Percentiles rank a stretch among this genome's conserved stretches.
Evolutionary conservation across 2,113 vertebrate genomes (phyloP).

Genomic region (Syrmaticus mikado): DNA sequence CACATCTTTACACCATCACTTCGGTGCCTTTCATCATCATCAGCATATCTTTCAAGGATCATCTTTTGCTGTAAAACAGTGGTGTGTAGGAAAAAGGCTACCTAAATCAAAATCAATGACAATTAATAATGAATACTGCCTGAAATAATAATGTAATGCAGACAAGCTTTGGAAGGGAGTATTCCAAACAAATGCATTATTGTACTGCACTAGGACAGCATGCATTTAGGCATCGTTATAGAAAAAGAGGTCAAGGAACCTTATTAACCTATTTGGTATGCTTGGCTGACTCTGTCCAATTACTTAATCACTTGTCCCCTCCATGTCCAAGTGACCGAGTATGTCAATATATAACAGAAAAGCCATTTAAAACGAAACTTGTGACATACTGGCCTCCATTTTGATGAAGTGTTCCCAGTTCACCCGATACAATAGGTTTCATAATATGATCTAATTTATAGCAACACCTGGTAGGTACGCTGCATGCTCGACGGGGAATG

Average conservation of each 20-base stretch:
- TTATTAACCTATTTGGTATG: neutral
- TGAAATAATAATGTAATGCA: neutral
- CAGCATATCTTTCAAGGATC: neutral
- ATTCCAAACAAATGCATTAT: neutral
- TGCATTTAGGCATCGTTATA: neutral
- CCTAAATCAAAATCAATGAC: neutral
- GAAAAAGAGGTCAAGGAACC: neutral
- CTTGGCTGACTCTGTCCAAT: neutral
- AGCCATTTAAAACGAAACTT: neutral
- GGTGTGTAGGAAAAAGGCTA: neutral
- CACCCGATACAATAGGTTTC: neutral
- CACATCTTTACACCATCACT: neutral
- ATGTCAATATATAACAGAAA: neutral
- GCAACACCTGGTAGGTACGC: neutral
- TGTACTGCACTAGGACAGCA: neutral
- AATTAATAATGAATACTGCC: neutral
- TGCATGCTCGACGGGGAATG: neutral
- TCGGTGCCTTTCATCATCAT: neutral
- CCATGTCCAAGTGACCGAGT: neutral
- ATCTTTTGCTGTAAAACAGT: neutral
- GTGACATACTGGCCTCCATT: neutral
- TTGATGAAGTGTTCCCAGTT: neutral
- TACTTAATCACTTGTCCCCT: slow-evolving; percentile 6
- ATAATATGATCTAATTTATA: neutral
- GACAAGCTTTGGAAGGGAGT: neutral